Evolutionary conservation across 2,797 vertebrate genomes (phyloP).

Genomic region (Sandelia bainsii): DNA sequence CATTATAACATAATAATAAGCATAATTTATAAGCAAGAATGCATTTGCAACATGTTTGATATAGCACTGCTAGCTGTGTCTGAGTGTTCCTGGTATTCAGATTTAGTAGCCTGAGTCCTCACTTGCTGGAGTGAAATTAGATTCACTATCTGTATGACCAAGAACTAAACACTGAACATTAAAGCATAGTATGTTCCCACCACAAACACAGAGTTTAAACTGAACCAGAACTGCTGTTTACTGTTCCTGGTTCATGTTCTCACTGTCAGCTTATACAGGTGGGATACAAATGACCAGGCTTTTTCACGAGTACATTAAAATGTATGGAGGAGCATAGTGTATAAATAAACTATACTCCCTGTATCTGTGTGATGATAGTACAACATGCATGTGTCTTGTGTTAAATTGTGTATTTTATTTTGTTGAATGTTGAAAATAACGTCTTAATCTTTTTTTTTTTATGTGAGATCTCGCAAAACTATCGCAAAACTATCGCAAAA

Average conservation of each 20-base stretch:
- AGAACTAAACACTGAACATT: slow-evolving; percentile 21
- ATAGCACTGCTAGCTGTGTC: no score
- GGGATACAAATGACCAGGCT: not conserved
- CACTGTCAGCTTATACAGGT: slow-evolving; percentile 3
- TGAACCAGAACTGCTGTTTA: not conserved
- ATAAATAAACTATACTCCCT: slow-evolving; percentile 7
- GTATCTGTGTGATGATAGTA: not conserved
- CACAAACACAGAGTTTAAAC: not conserved
- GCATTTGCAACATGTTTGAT: not conserved
- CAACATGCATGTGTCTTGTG: no score
- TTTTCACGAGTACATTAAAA: not conserved
- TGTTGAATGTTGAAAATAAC: no score
- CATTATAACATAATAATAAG: no score
- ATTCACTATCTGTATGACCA: not conserved
- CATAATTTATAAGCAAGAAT: not conserved
- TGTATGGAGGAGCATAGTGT: not conserved
- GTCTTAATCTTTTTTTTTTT: no score
- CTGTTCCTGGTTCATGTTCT: slow-evolving; percentile 11
- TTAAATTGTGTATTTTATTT: no score
- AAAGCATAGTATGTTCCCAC: slow-evolving; percentile 4
- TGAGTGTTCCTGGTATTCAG: no score
- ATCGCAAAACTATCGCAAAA: no score
- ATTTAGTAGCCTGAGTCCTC: not conserved
- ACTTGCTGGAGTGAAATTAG: slow-evolving; percentile 17
- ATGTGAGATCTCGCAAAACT: no score